Conservation (phyloP, 2,888 invertebrate genomes). For the Dolichomitus sp. region DNA sequence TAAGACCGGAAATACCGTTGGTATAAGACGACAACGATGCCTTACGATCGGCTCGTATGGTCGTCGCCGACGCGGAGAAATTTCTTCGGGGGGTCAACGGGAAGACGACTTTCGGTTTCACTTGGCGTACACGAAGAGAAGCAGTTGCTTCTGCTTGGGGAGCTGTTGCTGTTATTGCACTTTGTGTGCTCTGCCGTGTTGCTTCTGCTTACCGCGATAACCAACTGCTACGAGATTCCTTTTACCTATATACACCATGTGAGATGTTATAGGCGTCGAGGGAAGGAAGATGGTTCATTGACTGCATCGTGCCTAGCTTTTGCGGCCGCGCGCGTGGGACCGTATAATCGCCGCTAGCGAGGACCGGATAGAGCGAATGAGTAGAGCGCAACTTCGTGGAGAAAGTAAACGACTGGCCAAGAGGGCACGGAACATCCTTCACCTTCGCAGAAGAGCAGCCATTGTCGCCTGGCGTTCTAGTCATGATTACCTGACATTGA, state of each 20-base stretch:
- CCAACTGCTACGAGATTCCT: constrained; percentile 10
- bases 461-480: constrained; percentile 31
- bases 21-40: not conserved
- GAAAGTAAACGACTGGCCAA: constrained; percentile 75
- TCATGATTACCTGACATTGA: not conserved
- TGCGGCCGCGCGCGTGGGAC: constrained; percentile 42
- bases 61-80: constrained; percentile 61
- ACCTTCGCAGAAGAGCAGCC: constrained; percentile 75
- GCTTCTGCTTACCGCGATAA: not conserved
- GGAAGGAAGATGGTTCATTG: constrained; percentile 33
- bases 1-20: not conserved
- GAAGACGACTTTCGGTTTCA: constrained; percentile 65
- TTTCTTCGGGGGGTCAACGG: constrained; percentile 64
- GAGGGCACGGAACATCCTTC: constrained; percentile 79
- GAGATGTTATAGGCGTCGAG: constrained; percentile 9
- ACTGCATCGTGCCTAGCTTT: not conserved
- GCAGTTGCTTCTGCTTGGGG: not conserved
- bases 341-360: constrained; percentile 43
- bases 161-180: not conserved
- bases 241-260: not conserved
- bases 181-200: not conserved
- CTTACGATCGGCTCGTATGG: constrained; percentile 9
- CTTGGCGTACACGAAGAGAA: constrained; percentile 31
- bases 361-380: constrained; percentile 57
- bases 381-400: constrained; percentile 66